Base-by-base conservation (phyloP, 2,113 vertebrate genomes). In the Notarius quadriscutis region DNA sequence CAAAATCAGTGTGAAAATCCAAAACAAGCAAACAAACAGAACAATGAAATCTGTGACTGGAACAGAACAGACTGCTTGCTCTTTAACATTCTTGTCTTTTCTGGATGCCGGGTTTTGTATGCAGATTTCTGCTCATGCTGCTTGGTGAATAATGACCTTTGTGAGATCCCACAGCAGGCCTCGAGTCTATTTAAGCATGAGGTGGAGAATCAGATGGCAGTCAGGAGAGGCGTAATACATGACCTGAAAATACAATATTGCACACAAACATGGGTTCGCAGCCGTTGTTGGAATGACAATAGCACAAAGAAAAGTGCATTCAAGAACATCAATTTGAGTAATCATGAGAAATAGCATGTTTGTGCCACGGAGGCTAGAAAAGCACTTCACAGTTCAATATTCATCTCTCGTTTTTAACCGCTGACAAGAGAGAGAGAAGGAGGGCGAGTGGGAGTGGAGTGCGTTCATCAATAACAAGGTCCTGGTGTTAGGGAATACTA, bases 401-500 rank as follows among this genome's bases (percentile, higher is more conserved):
- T 88, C 86, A 82, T 65, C 84, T 51, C 58, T 65, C 48, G 55
- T 88, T 84, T 63, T 71, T 74, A 81, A 84, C 62, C 65, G 57
- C 58, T 22, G 72, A 87, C 81, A 82, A 58, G 55, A 20, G 71
- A 4, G 71, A 22, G 15, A 5, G 30, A 15, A 27, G 5, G 50
- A 12, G 25, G 7, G 51, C 4, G 48, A 74, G 86, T 27, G 34
- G 55, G 18, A 63, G 57, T 17, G 50, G 34, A 88, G 51, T 67
- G 65, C 74, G 80, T 89, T 90, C 85, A 86, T 89, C 78, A 89
- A 82, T 74, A 88, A 87, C 63, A 87, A 7, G 74, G 27, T 53
- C 57, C 50, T 84, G 87, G 83, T 87, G 74, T 85, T 62, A 34
- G 85, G 72, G 84, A 89, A 90, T 80, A 88, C 67, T 72, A 89